A percentile compares a stretch with the other conserved stretches of the same genome.
Conservation (phyloP, 2,113 vertebrate genomes). For the Peucedramus taeniatus region DNA sequence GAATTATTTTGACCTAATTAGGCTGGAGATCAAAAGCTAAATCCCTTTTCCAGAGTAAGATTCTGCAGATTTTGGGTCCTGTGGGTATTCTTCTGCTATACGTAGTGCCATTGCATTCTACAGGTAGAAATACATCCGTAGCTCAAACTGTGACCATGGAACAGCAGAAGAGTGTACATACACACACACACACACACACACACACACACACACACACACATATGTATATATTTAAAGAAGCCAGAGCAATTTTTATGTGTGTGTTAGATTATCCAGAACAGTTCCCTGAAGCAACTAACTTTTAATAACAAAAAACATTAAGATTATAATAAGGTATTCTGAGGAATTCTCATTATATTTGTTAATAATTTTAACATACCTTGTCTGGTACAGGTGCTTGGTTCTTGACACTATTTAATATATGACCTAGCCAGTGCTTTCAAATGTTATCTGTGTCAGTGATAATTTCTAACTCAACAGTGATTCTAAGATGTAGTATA, state of each 20-base stretch:
- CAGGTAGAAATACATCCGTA: not conserved
- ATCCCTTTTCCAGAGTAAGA: not conserved
- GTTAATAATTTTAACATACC: not conserved
- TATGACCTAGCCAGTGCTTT: not conserved
- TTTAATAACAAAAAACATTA: not conserved
- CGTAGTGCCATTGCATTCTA: not conserved
- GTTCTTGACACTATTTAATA: not conserved
- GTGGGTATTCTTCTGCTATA: not conserved
- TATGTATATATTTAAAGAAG: not conserved
- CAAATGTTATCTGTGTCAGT: not conserved
- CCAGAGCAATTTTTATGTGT: not conserved
- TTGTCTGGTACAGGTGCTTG: not conserved
- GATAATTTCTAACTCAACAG: not conserved
- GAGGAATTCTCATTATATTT: not conserved
- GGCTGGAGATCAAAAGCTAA: not conserved
- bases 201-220: not conserved
- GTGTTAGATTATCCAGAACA: not conserved
- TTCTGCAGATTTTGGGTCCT: not conserved
- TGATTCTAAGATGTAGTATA: not conserved
- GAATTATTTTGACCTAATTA: not conserved
- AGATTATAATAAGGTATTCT: not conserved
- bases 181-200: fast-evolving
- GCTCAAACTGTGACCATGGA: not conserved
- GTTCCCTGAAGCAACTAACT: not conserved
- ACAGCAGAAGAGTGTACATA: not conserved